Conservation (phyloP, 2,113 vertebrate species). For the Halichoeres trimaculatus region DNA sequence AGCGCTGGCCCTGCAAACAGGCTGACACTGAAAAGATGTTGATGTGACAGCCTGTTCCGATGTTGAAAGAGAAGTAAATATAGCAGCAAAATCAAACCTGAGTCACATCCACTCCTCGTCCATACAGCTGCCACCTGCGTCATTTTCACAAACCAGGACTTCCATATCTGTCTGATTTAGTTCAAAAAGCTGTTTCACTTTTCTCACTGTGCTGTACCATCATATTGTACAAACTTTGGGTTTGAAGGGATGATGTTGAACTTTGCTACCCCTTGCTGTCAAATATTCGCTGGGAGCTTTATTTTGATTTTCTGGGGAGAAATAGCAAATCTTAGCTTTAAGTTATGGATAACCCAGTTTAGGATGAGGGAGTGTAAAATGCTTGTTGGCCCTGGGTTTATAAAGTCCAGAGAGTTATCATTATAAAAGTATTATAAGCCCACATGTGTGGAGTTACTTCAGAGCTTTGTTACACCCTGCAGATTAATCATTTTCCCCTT, state of each 20-base stretch:
- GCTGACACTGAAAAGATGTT: constrained; percentile 31
- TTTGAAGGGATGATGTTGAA: constrained; percentile 28
- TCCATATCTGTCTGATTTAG: constrained; percentile 11
- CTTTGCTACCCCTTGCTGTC: constrained; percentile 39
- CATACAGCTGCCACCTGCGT: constrained; percentile 34
- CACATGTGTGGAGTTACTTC: neutral
- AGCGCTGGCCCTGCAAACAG: constrained; percentile 29
- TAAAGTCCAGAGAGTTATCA: neutral
- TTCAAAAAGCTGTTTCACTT: constrained; percentile 23
- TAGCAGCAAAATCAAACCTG: constrained; percentile 59
- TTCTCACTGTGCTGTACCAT: neutral
- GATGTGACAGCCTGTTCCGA: constrained; percentile 49
- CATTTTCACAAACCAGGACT: constrained; percentile 25
- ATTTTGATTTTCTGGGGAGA: constrained; percentile 33
- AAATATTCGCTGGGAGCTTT: constrained; percentile 33
- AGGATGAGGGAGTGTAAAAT: constrained; percentile 31
- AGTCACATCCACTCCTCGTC: constrained; percentile 35
- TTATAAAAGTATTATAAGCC: constrained; percentile 5
- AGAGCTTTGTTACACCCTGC: neutral
- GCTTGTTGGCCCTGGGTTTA: constrained; percentile 1
- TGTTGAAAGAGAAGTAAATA: constrained; percentile 57
- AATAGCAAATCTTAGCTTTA: constrained; percentile 25
- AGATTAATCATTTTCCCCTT: constrained; percentile 1
- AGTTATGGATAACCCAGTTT: constrained; percentile 42
- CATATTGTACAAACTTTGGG: constrained; percentile 28